Evolutionary conservation across 2,113 vertebrate species (phyloP).

Genomic region (Mohoua ochrocephala): DNA sequence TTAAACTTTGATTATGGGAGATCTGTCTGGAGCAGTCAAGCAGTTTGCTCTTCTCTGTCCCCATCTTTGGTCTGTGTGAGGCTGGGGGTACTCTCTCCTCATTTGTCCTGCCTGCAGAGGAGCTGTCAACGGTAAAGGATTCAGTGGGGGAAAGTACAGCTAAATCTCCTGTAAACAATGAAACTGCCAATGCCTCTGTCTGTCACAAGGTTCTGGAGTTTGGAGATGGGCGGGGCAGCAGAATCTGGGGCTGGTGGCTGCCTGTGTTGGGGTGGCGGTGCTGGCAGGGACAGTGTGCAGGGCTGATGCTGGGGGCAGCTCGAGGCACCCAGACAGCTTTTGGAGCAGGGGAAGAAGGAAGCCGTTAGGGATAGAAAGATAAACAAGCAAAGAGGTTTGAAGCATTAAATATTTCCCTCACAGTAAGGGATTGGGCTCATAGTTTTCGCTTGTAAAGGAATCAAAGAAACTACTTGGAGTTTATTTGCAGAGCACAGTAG

Average conservation of each 20-base stretch:
- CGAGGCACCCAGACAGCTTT: rapidly evolving
- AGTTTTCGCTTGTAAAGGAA: not conserved
- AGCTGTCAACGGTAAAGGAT: not conserved
- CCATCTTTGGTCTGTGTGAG: rapidly evolving
- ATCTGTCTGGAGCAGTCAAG: not conserved
- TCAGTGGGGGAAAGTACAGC: not conserved
- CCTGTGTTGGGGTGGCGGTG: not conserved
- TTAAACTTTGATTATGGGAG: not conserved
- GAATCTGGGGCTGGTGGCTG: not conserved
- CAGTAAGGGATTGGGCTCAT: not conserved
- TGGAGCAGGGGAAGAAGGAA: not conserved
- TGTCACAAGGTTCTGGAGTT: not conserved
- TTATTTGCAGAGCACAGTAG: not conserved
- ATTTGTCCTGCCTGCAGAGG: not conserved
- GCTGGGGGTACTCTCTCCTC: not conserved
- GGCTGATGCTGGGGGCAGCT: not conserved
- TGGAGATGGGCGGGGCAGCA: not conserved
- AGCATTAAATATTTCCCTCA: not conserved
- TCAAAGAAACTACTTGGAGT: not conserved
- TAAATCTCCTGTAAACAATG: not conserved
- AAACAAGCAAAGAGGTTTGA: not conserved
- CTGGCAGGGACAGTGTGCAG: not conserved
- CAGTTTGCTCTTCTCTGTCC: not conserved
- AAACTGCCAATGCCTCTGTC: not conserved
- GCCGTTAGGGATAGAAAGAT: not conserved